phyloP scores from a whole-genome alignment of 2,113 vertebrate species.

The Indicator maculatus region DNA sequence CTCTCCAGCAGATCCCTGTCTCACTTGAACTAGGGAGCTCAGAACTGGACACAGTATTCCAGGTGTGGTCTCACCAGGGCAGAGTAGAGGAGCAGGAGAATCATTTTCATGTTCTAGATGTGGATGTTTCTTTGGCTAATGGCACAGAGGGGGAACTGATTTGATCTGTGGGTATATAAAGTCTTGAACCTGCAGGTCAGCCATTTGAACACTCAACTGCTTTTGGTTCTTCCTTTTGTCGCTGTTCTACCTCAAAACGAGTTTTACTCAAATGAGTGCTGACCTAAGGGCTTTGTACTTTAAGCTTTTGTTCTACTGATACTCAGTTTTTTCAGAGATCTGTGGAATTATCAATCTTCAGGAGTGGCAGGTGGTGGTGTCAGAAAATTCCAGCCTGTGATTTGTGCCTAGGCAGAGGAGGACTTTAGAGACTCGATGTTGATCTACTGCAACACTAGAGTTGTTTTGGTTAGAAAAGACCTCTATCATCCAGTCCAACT shows the following conservation, averaged over 20 bases:
- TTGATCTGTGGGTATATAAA: neutral
- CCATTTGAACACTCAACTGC: neutral
- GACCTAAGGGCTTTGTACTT: neutral
- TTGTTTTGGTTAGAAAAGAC: too few species aligned
- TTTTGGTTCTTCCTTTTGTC: neutral
- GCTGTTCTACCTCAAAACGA: neutral
- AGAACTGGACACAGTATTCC: too few species aligned
- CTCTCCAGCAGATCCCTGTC: too few species aligned
- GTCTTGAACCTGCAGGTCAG: neutral
- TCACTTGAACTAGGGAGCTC: too few species aligned
- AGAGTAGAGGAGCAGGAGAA: too few species aligned
- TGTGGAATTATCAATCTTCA: neutral
- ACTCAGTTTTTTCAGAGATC: neutral
- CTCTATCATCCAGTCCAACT: too few species aligned
- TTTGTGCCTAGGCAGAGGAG: neutral
- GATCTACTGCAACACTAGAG: neutral
- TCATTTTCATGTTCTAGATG: neutral
- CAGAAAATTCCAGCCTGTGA: neutral
- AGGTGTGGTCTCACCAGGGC: too few species aligned
- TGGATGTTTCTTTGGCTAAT: neutral
- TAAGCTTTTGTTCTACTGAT: neutral
- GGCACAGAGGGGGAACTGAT: neutral
- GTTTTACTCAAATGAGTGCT: neutral
- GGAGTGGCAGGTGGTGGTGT: neutral
- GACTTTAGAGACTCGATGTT: neutral